Evolutionary conservation across 2,888 invertebrate genomes (phyloP).

Genomic region (Drosophila kuntzei): DNA sequence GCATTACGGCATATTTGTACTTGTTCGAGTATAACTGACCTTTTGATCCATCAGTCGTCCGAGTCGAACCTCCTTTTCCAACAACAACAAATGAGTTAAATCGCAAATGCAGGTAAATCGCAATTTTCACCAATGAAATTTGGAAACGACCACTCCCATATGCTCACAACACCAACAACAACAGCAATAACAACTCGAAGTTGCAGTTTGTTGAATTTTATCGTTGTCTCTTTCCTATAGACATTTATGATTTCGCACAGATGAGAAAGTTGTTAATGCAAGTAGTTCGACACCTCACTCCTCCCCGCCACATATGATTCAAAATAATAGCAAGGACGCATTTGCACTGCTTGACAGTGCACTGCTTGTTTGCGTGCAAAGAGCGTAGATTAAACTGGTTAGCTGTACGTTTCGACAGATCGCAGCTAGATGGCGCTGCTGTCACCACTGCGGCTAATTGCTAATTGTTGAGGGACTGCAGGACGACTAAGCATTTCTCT

Average conservation of each 20-base stretch:
- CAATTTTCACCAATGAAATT: slow-evolving; percentile 25
- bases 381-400: slow-evolving; percentile 9
- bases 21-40: neutral
- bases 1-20: neutral
- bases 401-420: slow-evolving; percentile 6
- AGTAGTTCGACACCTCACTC: slow-evolving; percentile 5
- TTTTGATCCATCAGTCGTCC: neutral
- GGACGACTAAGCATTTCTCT: slow-evolving; percentile 5
- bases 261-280: slow-evolving; percentile 12
- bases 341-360: slow-evolving; percentile 46
- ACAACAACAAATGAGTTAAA: slow-evolving; percentile 2
- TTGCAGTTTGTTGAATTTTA: neutral
- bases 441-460: slow-evolving; percentile 29
- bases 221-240: slow-evolving; percentile 27
- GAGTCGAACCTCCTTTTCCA: slow-evolving; percentile 13
- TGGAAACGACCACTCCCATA: slow-evolving; percentile 8
- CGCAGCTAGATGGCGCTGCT: slow-evolving; percentile 60
- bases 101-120: neutral
- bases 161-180: neutral
- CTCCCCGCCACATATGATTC: neutral
- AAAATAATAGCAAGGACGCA: slow-evolving; percentile 66
- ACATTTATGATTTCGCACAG: slow-evolving; percentile 12
- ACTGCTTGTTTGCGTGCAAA: slow-evolving; percentile 48
- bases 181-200: slow-evolving; percentile 1
- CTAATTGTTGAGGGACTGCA: slow-evolving; percentile 33